These are phyloP conservation scores for Calameuta filiformis DNA, from an alignment of 2,888 invertebrate species.

Conservation along the genomic window DNA sequence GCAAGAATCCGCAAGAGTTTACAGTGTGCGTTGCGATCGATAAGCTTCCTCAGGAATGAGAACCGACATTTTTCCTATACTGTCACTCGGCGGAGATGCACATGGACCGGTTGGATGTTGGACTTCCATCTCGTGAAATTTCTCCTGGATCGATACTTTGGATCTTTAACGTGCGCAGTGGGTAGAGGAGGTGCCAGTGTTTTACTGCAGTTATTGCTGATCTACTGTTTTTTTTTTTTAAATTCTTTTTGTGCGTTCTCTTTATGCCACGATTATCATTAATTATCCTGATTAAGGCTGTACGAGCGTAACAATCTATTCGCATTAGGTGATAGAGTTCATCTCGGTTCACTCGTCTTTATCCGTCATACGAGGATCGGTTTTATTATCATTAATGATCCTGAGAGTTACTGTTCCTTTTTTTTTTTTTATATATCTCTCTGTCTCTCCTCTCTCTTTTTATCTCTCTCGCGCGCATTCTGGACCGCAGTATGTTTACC, in stretches of 20 bases:
- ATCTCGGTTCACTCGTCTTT: conserved; percentile 28
- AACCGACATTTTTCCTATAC: background rate
- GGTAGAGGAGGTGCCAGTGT: background rate
- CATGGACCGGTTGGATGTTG: background rate
- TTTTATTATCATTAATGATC: background rate
- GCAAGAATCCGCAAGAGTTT: background rate
- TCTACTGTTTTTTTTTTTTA: background rate
- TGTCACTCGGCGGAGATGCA: background rate
- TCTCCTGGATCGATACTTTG: background rate
- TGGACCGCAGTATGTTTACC: conserved; percentile 51
- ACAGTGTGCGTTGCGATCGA: background rate
- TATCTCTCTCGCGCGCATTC: conserved; percentile 33
- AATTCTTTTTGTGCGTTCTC: background rate
- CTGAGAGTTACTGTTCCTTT: background rate
- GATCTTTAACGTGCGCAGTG: background rate
- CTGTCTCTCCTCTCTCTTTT: conserved; percentile 22
- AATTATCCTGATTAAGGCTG: background rate
- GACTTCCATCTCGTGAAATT: background rate
- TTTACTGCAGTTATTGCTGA: background rate
- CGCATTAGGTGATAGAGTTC: conserved; percentile 11
- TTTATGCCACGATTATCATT: background rate
- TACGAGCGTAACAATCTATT: background rate
- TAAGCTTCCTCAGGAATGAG: background rate
- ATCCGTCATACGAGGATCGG: background rate
- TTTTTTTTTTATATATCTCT: background rate